phyloP scores from a whole-genome alignment of 2,113 vertebrate genomes.

The Pangasianodon gigas region DNA sequence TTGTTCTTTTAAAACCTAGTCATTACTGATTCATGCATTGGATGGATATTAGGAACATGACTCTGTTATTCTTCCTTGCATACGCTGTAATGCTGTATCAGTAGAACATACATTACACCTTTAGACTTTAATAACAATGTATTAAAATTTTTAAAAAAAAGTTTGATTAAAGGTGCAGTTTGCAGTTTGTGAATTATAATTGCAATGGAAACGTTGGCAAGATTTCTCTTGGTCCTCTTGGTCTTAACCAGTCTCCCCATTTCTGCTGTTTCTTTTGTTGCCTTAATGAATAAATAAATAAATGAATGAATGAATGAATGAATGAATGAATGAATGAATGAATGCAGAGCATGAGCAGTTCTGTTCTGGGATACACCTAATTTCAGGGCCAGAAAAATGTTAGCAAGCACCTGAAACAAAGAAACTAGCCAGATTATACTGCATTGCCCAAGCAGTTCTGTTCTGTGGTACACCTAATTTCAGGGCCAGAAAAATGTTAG shows the following conservation, averaged over 20 bases:
- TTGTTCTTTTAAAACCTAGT: neutral
- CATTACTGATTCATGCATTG: neutral
- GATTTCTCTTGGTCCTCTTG: neutral
- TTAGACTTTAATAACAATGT: neutral
- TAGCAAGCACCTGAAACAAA: too few species aligned
- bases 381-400: too few species aligned
- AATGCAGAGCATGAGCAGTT: too few species aligned
- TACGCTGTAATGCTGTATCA: neutral
- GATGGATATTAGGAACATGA: neutral
- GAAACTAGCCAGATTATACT: too few species aligned
- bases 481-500: neutral
- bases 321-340: too few species aligned
- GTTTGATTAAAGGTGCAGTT: neutral
- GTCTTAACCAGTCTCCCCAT: neutral
- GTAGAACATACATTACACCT: neutral
- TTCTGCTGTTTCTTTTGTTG: neutral
- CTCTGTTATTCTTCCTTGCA: neutral
- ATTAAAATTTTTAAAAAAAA: neutral
- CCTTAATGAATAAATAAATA: too few species aligned
- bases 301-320: too few species aligned
- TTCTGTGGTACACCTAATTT: neutral
- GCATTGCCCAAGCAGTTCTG: neutral
- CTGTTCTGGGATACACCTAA: too few species aligned
- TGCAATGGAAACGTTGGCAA: neutral
- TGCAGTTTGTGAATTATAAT: neutral